phyloP scores from a whole-genome alignment of 2,113 vertebrate species.

The Corythoichthys intestinalis region DNA sequence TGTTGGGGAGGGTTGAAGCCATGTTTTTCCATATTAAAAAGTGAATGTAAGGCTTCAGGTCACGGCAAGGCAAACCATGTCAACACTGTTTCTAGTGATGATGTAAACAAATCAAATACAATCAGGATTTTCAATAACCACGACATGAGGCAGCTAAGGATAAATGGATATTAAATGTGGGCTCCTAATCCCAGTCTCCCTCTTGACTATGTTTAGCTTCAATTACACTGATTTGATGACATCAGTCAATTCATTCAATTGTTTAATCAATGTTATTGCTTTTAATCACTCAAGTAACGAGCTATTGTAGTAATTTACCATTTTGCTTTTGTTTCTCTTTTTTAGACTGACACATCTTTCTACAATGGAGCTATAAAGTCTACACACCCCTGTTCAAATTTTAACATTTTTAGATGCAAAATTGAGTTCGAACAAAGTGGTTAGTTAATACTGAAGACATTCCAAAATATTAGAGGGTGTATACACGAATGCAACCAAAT shows the following conservation, averaged over 20 bases:
- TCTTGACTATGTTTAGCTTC: slow-evolving; percentile 37
- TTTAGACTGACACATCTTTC: background rate
- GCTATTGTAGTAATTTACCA: background rate
- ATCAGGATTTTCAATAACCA: slow-evolving; percentile 27
- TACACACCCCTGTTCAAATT: background rate
- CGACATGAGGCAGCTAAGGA: slow-evolving; percentile 24
- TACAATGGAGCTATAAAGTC: background rate
- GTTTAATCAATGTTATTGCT: slow-evolving; percentile 38
- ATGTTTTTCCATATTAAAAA: slow-evolving; percentile 28
- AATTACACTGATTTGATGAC: slow-evolving; percentile 23
- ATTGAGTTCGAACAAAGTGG: background rate
- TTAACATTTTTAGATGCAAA: background rate
- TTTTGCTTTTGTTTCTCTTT: background rate
- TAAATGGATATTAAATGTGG: slow-evolving; percentile 16
- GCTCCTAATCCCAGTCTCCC: slow-evolving; percentile 21
- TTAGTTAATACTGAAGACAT: too few relatives aligned
- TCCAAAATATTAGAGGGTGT: too few relatives aligned
- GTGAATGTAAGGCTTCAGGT: slow-evolving; percentile 58
- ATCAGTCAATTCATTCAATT: slow-evolving; percentile 15
- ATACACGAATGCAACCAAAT: too few relatives aligned
- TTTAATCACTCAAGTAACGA: slow-evolving; percentile 35
- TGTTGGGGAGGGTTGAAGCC: slow-evolving; percentile 39
- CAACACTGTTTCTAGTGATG: slow-evolving; percentile 30
- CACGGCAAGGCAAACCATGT: slow-evolving; percentile 51
- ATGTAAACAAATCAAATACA: slow-evolving; percentile 32